Base-by-base conservation (phyloP, 2,113 vertebrate species). In the Phalacrocorax carbo region DNA sequence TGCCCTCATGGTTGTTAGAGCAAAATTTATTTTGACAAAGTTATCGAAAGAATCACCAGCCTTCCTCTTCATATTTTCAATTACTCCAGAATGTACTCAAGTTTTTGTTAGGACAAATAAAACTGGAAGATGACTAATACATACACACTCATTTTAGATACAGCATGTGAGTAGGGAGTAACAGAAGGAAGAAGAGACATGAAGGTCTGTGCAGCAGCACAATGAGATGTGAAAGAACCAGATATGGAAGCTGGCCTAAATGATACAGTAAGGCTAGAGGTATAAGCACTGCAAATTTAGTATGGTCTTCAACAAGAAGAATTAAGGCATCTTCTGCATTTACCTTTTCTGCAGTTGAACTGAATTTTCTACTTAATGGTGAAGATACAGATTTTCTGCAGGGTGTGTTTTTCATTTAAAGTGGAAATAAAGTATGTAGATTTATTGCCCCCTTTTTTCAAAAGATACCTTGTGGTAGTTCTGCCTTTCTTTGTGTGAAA, bases 81-180 rank as follows among this genome's bases (percentile, higher is more conserved):
- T 93, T 90, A 55, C 68, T 92, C 13, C 38, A 70, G 66, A 86
- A 88, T 40, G 20, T 86, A 42, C 12, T 85, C 36, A 54, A 57
- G n/a, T 79, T 76, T 87, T 93, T 85, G 52, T 80, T 72, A 90
- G 46, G 85, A 70, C 49, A 93, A 90, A 62, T 92, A 95, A 88
- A 93, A 83, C 68, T 88, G 68, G 54, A 78, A 86, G 75, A 86
- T 94, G 62, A 88, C 68, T 88, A 94, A 94, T 60, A 49, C 12
- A 8, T 75, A 34, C 23, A 38, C 9, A 32, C 30, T 76, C 15
- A 40, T 73, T 94, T 93, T 83, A 73, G 87, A 36, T 77, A 48
- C 10, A 90, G 34, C 25, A 26, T 75, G 34, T 76, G 69, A 69
- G 71, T 66, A 76, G 58, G 26, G 92, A 69, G 36, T 87, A 69